Evolutionary conservation across 92 coral and sea anemone genomes (phyloP).

Genomic region (Palythoa caribaeorum): DNA sequence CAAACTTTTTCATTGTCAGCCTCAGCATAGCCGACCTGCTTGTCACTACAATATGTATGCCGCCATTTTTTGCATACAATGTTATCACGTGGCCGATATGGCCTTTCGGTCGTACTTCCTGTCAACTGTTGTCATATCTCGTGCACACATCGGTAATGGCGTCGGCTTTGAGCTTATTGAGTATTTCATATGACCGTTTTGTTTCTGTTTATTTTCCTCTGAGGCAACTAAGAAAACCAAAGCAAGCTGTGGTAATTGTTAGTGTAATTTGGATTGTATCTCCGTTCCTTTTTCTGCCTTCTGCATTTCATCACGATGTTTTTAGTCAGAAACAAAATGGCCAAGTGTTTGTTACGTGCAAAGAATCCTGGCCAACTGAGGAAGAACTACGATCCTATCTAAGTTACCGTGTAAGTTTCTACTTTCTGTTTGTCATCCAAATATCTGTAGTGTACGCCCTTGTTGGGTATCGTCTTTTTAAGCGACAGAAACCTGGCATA

Average conservation of each 20-base stretch:
- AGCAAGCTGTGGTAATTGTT: constrained; percentile 63
- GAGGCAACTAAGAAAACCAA: constrained; percentile 60
- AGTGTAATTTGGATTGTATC: constrained; percentile 82
- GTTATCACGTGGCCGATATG: constrained; percentile 86
- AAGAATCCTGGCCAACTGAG: constrained; percentile 74
- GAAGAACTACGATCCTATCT: constrained; percentile 67
- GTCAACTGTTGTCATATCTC: constrained; percentile 69
- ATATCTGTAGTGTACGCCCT: constrained; percentile 77
- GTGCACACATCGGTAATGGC: constrained; percentile 92
- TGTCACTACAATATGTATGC: constrained; percentile 81
- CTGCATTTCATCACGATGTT: constrained; percentile 75
- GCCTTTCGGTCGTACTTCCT: constrained; percentile 80
- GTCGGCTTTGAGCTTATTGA: constrained; percentile 78
- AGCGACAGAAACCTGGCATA: constrained; percentile 79
- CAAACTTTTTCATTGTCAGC: constrained; percentile 81
- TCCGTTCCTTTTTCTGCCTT: constrained; percentile 76
- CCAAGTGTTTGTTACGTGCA: constrained; percentile 63
- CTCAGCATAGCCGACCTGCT: constrained; percentile 81
- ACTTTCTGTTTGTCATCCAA: constrained; percentile 79
- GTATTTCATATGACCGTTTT: constrained; percentile 87
- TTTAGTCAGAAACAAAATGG: constrained; percentile 30
- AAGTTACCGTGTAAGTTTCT: constrained; percentile 71
- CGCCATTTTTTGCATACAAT: constrained; percentile 82
- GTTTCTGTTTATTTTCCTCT: constrained; percentile 81
- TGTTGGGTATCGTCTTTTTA: constrained; percentile 76